These are phyloP conservation scores for Miniopterus natalensis DNA, from an alignment of 2,113 vertebrate species.

Conservation along the genomic window DNA sequence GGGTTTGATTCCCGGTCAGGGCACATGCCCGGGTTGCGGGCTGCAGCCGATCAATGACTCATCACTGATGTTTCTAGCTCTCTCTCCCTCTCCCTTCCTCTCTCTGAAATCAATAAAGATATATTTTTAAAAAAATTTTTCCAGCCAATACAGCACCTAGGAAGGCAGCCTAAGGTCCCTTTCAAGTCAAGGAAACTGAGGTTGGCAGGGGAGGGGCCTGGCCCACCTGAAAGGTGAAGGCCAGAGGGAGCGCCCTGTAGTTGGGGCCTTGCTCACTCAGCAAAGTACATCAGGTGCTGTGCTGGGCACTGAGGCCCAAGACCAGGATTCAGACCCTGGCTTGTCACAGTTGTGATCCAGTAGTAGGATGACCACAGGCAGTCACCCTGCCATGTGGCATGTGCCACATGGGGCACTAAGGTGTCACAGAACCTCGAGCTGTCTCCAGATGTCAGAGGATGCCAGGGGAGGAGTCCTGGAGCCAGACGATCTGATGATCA, in stretches of 20 bases:
- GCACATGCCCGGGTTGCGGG: no score
- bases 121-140: not conserved
- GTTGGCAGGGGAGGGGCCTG: not conserved
- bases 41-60: no score
- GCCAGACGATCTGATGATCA: not conserved
- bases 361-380: not conserved
- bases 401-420: not conserved
- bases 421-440: not conserved
- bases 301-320: not conserved
- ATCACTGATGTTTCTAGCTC: no score
- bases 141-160: not conserved
- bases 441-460: not conserved
- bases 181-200: not conserved
- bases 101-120: no score
- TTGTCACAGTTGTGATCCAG: not conserved
- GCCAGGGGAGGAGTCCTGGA: not conserved
- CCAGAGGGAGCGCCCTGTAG: fast-evolving
- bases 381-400: not conserved
- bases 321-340: not conserved
- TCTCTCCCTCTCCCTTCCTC: no score
- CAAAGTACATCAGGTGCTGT: not conserved
- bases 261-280: not conserved
- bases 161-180: not conserved
- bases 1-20: no score
- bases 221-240: not conserved